These are phyloP conservation scores for Vidua chalybeata DNA, from an alignment of 2,113 vertebrate species.

Conservation along the genomic window DNA sequence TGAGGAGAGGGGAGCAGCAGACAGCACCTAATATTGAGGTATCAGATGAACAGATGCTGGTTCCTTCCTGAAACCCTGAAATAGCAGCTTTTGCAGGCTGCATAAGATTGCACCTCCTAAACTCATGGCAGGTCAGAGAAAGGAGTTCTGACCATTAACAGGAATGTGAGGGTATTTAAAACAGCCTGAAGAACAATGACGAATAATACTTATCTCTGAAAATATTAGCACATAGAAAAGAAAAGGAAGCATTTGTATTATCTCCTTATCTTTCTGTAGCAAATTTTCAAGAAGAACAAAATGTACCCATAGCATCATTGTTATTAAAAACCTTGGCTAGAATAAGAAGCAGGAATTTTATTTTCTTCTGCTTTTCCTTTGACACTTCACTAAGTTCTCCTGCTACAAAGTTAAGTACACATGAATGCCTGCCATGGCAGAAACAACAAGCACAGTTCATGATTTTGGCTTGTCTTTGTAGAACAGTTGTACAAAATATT, in stretches of 20 bases:
- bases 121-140: neutral
- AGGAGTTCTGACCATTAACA: neutral
- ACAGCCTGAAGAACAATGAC: neutral
- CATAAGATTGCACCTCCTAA: neutral
- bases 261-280: neutral
- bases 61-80: neutral
- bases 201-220: neutral
- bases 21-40: neutral
- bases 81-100: neutral
- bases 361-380: slow-evolving; percentile 7
- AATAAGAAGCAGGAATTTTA: neutral
- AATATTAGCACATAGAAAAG: neutral
- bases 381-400: neutral
- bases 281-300: slow-evolving; percentile 8
- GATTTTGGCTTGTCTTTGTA: neutral
- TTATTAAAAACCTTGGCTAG: neutral
- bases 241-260: neutral
- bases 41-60: neutral
- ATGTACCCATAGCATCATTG: neutral
- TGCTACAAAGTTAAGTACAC: neutral
- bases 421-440: neutral
- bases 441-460: neutral
- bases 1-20: neutral
- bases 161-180: neutral
- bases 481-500: neutral